These are phyloP conservation scores for Syngnathus floridae DNA, from an alignment of 2,113 vertebrate genomes.

Conservation along the genomic window DNA sequence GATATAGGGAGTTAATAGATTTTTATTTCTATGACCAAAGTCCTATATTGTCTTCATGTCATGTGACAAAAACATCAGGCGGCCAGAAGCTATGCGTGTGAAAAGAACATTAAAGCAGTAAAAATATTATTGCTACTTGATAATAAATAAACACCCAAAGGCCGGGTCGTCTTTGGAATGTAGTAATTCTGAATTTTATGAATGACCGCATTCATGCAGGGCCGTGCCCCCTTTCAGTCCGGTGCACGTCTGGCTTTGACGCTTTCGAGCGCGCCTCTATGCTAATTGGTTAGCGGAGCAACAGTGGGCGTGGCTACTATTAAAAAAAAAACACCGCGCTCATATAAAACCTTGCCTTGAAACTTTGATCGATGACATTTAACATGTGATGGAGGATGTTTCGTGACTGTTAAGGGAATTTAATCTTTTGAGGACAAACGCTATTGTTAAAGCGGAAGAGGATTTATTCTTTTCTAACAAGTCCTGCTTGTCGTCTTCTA, in stretches of 20 bases:
- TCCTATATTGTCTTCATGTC: not conserved
- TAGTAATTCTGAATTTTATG: conserved; percentile 71
- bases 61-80: not conserved
- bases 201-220: conserved; percentile 74
- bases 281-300: conserved; percentile 55
- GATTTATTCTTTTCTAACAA: conserved; percentile 26
- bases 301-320: conserved; percentile 50
- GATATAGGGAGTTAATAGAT: not conserved
- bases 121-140: conserved; percentile 62
- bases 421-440: conserved; percentile 34
- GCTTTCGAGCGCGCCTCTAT: conserved; percentile 36
- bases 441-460: conserved; percentile 16
- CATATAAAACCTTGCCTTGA: conserved; percentile 53
- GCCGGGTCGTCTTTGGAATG: conserved; percentile 65
- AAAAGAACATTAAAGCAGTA: conserved; percentile 66
- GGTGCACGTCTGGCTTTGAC: conserved; percentile 25
- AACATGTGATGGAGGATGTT: conserved; percentile 33
- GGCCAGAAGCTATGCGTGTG: conserved; percentile 41
- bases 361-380: conserved; percentile 29
- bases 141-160: conserved; percentile 66
- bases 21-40: not conserved
- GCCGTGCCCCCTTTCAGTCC: conserved; percentile 49
- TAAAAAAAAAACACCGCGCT: conserved; percentile 29
- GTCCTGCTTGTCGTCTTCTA: conserved; percentile 8
- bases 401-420: conserved; percentile 29